Evolutionary conservation across 2,888 invertebrate genomes (phyloP).

Genomic region (Coleophora flavipennella): DNA sequence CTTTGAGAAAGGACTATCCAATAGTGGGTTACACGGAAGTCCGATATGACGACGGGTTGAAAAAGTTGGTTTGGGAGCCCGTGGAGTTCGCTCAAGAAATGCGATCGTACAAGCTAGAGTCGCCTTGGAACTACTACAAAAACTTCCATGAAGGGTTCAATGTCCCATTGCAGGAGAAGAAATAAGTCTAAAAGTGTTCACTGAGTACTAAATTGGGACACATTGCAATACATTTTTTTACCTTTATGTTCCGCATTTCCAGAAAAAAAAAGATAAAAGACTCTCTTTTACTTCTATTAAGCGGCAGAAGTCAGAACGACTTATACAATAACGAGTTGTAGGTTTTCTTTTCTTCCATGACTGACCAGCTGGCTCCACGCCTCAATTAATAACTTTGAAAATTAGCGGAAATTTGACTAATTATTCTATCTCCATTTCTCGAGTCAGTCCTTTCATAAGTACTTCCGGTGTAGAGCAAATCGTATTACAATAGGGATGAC

Average conservation of each 20-base stretch:
- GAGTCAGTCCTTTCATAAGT: slow-evolving; percentile 35
- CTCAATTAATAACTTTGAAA: slow-evolving; percentile 66
- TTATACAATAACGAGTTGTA: too few species aligned
- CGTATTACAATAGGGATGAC: slow-evolving; percentile 28
- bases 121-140: slow-evolving; percentile 52
- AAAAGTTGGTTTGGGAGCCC: slow-evolving; percentile 59
- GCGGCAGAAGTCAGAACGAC: too few species aligned
- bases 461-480: slow-evolving; percentile 29
- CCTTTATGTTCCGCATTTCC: too few species aligned
- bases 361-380: slow-evolving; percentile 53
- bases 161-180: slow-evolving; percentile 20
- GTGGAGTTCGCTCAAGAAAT: slow-evolving; percentile 52
- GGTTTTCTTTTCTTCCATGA: slow-evolving; percentile 16
- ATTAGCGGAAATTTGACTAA: slow-evolving; percentile 56
- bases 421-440: slow-evolving; percentile 60
- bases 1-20: slow-evolving; percentile 59
- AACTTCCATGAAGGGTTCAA: slow-evolving; percentile 51
- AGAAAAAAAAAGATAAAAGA: too few species aligned
- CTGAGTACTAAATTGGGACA: too few species aligned
- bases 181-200: too few species aligned
- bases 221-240: too few species aligned
- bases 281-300: too few species aligned
- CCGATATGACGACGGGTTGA: slow-evolving; percentile 58
- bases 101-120: slow-evolving; percentile 37
- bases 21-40: slow-evolving; percentile 53